Evolutionary conservation across 2,888 invertebrate species (phyloP).

Genomic region (Fabriciana adippe): DNA sequence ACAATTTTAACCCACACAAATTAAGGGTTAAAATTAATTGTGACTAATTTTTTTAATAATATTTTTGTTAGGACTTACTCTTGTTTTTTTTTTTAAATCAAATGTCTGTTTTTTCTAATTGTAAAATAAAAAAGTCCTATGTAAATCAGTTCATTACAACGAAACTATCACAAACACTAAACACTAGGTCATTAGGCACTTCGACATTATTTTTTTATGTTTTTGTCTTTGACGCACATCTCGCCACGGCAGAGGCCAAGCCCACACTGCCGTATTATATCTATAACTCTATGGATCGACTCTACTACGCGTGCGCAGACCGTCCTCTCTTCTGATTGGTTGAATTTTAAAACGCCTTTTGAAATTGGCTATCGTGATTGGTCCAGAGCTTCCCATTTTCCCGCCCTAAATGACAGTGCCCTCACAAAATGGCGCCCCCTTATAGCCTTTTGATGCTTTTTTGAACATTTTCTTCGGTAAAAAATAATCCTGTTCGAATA

Average conservation of each 20-base stretch:
- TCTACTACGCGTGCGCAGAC: conserved; percentile 74
- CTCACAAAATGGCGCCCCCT: conserved; percentile 80
- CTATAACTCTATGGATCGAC: conserved; percentile 78
- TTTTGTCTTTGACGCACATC: conserved; percentile 54
- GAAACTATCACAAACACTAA: conserved; percentile 58
- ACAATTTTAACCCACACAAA: conserved; percentile 10
- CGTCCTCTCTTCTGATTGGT: conserved; percentile 63
- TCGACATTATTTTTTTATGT: conserved; percentile 64
- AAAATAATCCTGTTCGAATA: conserved; percentile 81
- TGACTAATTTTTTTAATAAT: background rate
- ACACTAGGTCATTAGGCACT: conserved; percentile 68
- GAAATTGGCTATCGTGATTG: conserved; percentile 55
- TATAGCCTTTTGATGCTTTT: conserved; percentile 79
- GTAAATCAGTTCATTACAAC: conserved; percentile 42
- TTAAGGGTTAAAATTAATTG: conserved; percentile 11
- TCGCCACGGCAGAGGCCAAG: conserved; percentile 68
- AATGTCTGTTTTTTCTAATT: conserved; percentile 6
- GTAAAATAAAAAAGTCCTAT: background rate
- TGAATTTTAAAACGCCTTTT: conserved; percentile 67
- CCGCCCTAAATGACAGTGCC: conserved; percentile 72
- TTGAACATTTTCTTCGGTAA: conserved; percentile 79
- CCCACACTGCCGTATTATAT: conserved; percentile 79
- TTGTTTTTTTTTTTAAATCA: conserved; percentile 3
- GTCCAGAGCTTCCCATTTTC: conserved; percentile 61
- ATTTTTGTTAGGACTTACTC: conserved; percentile 15